Base-by-base conservation (phyloP, 2,797 vertebrate genomes). In the Manis pentadactyla region DNA sequence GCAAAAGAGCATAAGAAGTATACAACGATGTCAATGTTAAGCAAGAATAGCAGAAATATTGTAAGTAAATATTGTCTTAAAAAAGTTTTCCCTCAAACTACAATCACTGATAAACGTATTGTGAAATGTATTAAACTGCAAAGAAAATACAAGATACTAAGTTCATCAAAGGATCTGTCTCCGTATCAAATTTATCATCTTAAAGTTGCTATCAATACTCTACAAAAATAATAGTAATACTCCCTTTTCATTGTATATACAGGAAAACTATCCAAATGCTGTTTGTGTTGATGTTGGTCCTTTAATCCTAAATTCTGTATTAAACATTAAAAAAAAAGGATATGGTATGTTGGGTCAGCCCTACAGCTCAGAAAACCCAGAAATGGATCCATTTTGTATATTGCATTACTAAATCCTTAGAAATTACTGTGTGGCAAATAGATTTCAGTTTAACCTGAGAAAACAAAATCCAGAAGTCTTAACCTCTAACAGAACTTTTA, bases 41-140 rank as follows among this genome's bases (percentile, higher is more conserved):
- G 81, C 1, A 0, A 88, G 49, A 92, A 68, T 31, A 5, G 39
- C 69, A 94, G 6, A 90, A 94, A 83, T 91, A 11, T 77, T 51
- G 55, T 89, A 78, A 85, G 69, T 77, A 66, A 10, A 19, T 93
- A 17, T 68, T 92, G 59, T 89, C 53, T 88, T 95, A 39, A 97
- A 96, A 8, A 85, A 39, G 69, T 86, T 25, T 81, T 34, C 53
- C 4, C 53, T 42, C 87, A 93, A 73, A 85, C 11, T 63, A 31
- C 39, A 51, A 2, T 78, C 73, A 93, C 53, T 66, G 23, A 61
- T 84, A 97, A 91, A 74, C 12, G 66, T 68, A 49, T 39, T 51
- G 19, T 68, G 4, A 64, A 68, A 73, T 87, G 25, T 71, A 0
- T 69, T 90, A 86, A 51, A 27, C 5, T 69, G 3, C 18, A 34